phyloP scores from a whole-genome alignment of 2,113 vertebrate species.

The Tonatia bakeri region DNA sequence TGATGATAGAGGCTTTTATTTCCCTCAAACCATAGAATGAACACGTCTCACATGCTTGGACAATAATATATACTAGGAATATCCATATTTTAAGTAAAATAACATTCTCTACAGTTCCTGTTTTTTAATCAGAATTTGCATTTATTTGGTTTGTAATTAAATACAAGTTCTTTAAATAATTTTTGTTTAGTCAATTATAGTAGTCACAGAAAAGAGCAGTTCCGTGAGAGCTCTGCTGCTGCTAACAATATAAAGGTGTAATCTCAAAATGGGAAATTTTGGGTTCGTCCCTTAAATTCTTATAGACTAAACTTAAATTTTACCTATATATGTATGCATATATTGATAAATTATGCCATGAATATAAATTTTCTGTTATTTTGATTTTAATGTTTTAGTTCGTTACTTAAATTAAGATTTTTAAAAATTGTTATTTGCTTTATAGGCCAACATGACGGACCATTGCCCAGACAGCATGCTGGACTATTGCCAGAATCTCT shows the following conservation, averaged over 20 bases:
- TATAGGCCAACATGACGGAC: conserved; percentile 95
- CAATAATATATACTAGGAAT: neutral
- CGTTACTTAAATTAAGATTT: neutral
- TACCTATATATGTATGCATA: neutral
- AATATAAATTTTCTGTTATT: neutral
- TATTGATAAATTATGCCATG: neutral
- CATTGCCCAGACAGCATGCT: conserved; percentile 94
- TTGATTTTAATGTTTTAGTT: neutral
- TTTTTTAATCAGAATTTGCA: conserved; percentile 11
- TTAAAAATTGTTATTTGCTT: neutral
- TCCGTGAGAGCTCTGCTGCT: neutral
- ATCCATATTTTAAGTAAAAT: neutral
- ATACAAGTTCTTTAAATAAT: neutral
- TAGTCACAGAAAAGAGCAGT: neutral
- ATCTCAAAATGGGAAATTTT: neutral
- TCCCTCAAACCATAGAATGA: neutral
- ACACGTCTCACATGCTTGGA: neutral
- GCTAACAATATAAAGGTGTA: neutral
- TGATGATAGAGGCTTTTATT: neutral
- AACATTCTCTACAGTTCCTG: neutral
- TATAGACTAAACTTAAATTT: neutral
- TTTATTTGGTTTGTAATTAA: neutral
- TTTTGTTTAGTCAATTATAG: neutral
- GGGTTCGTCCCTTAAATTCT: neutral
- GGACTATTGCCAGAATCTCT: conserved; percentile 96